Evolutionary conservation across 2,888 invertebrate genomes (phyloP), one percentile per base, ranked within the genome.

Genomic region (Acronicta psi): DNA sequence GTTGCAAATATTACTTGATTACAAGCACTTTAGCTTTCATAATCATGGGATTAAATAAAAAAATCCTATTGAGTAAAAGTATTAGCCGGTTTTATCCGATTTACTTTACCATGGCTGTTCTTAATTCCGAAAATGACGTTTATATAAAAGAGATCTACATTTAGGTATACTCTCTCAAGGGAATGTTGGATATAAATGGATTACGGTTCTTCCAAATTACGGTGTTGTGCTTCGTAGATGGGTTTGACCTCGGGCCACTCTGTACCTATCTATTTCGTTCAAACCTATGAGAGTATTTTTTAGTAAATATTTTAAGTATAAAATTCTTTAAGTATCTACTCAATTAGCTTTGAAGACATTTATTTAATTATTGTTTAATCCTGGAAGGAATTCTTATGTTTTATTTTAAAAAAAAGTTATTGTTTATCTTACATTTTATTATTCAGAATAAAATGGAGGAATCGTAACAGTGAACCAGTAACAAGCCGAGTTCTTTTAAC

Each of bases 121-220:
- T 68, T 74, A 68, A 73, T 68, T 65, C 59, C 40, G 52, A 68
- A 67, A 74, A 75, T 77, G 62, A 73, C 51, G 67, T 69, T 67
- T 65, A 50, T 74, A 60, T 56, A 58, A 61, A 59, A 23, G 44
- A 61, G 49, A 63, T 62, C 46, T 65, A 41, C 43, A 51, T 69
- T 63, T 67, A 67, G 57, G 57, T 59, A 66, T 55, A 57, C 59
- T 60, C 43, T 60, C 75, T 53, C 51, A 46, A 29, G 62, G 59
- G 78, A 69, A 61, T 49, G 61, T 55, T 43, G 57, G 66, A 66
- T 69, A 64, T 74, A 77, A 75, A 77, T 77, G 75, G 78, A 77
- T 75, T 75, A 77, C 53, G 75, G 66, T 63, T 72, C 64, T 61
- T 65, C 62, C 57, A 77, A 75, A 75, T 74, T 69, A 77, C 75